A percentile compares a stretch with the other conserved stretches of the same genome.
phyloP scores from a whole-genome alignment of 2,888 invertebrate genomes.

The Iselma pallidipennis region DNA sequence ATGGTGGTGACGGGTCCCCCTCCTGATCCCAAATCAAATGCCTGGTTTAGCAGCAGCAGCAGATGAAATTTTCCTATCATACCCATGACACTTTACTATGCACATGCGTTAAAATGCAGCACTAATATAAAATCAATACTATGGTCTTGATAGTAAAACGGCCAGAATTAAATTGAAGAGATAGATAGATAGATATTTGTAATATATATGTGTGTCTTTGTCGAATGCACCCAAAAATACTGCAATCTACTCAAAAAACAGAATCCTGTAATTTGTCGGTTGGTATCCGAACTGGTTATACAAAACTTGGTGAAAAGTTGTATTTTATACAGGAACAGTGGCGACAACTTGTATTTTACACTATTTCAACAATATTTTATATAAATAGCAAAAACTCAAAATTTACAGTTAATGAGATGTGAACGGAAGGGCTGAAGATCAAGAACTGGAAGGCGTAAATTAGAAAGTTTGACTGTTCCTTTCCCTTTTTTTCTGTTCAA shows the following conservation, averaged over 20 bases:
- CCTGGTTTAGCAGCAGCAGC: constrained; percentile 18
- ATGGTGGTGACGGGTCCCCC: constrained; percentile 37
- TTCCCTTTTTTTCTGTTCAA: neutral
- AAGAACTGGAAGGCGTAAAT: neutral
- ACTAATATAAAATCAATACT: constrained; percentile 43
- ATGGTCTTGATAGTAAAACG: constrained; percentile 10
- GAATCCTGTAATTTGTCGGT: constrained; percentile 18
- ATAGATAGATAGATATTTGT: neutral
- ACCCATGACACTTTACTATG: constrained; percentile 31
- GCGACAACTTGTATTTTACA: too few species aligned
- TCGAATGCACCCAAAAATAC: neutral
- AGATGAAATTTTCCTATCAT: constrained; percentile 29
- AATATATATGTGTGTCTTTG: neutral
- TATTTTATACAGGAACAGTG: neutral
- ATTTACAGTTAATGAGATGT: too few species aligned
- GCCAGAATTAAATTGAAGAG: constrained; percentile 11
- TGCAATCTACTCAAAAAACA: constrained; percentile 6
- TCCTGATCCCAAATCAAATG: constrained; percentile 26
- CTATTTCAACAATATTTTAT: too few species aligned
- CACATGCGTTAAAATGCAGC: constrained; percentile 45
- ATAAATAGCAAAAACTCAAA: too few species aligned
- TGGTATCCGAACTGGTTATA: constrained; percentile 8
- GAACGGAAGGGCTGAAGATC: too few species aligned
- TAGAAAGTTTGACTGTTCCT: constrained; percentile 12
- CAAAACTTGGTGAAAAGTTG: too few species aligned